Base-by-base conservation (phyloP, 2,888 invertebrate genomes). In the Griposia aprilina region DNA sequence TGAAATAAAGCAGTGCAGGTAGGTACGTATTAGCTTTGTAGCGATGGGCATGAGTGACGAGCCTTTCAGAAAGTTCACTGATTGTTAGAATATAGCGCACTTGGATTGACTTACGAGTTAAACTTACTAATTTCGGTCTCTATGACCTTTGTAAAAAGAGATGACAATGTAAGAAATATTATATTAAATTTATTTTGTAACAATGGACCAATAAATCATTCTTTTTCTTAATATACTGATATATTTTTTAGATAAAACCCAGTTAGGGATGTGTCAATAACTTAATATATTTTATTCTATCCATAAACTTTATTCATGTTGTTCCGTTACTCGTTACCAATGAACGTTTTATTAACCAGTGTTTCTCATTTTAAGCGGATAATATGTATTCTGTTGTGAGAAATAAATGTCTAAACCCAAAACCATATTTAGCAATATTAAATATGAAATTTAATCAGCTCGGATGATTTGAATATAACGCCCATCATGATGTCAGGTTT, bases 381-480 rank as follows among this genome's bases (percentile, higher is more conserved):
- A 41, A n/a, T 65, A 17, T 41, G 15, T 63, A 13, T 41, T 65
- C n/a, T 41, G 8, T 41, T 65, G 8, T 10, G 65, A 65, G 17
- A 65, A 45, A 17, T 41, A 45, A 26, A 66, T 66, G n/a, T 65
- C n/a, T 65, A 26, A 45, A 65, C 45, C 23, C 36, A 15, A 41
- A 15, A 63, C 45, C 45, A 45, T 10, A 50, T 23, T 13, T 48
- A 26, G 45, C 0, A 60, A 62, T 57, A n/a, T n/a, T n/a, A n/a
- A n/a, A n/a, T n/a, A n/a, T n/a, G n/a, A n/a, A n/a, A n/a, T n/a
- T n/a, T n/a, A 75, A 60, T 70, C 57, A 69, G 65, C 41, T 57
- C 41, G 23, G 11, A 65, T 17, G 17, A 71, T 72, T 83, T 68
- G 20, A 78, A 79, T 73, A 36, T 63, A n/a, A 36, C n/a, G 55